Percentiles rank a stretch among this genome's conserved stretches.
These are phyloP conservation scores for Drosophila meridionalis DNA, from an alignment of 2,888 invertebrate species.

Conservation along the genomic window DNA sequence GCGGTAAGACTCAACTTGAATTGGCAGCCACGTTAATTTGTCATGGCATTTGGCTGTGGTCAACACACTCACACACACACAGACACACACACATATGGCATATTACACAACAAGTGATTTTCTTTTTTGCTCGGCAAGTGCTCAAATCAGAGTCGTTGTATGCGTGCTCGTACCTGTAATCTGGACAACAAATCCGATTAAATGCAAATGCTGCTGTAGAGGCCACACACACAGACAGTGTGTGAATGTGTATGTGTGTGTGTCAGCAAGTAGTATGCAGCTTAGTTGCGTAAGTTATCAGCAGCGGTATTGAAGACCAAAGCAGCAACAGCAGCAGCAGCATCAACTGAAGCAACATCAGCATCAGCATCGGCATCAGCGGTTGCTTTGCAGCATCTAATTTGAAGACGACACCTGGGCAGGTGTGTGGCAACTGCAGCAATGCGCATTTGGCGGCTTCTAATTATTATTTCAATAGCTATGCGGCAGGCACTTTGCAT, in stretches of 20 bases:
- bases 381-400: constrained; percentile 65
- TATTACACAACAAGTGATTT: constrained; percentile 75
- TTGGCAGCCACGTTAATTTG: constrained; percentile 74
- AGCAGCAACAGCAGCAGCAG: constrained; percentile 9
- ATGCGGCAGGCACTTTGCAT: constrained; percentile 31
- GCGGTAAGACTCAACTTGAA: constrained; percentile 32
- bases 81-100: constrained; percentile 18
- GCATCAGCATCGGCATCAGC: constrained; percentile 29
- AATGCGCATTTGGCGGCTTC: constrained; percentile 51
- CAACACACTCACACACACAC: constrained; percentile 11
- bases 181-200: constrained; percentile 78
- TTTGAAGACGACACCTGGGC: constrained; percentile 30
- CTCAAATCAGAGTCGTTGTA: constrained; percentile 54
- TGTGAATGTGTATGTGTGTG: background rate
- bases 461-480: constrained; percentile 76
- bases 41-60: constrained; percentile 67
- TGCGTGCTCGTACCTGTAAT: constrained; percentile 68
- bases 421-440: constrained; percentile 39
- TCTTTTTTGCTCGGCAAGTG: constrained; percentile 36
- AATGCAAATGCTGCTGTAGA: constrained; percentile 66
- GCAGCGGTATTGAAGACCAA: constrained; percentile 36
- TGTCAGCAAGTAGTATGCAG: constrained; percentile 40
- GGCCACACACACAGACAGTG: constrained; percentile 8
- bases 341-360: constrained; percentile 4
- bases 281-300: constrained; percentile 79